These are phyloP conservation scores for Molossus molossus DNA, from an alignment of 2,797 vertebrate species.

Conservation along the genomic window DNA sequence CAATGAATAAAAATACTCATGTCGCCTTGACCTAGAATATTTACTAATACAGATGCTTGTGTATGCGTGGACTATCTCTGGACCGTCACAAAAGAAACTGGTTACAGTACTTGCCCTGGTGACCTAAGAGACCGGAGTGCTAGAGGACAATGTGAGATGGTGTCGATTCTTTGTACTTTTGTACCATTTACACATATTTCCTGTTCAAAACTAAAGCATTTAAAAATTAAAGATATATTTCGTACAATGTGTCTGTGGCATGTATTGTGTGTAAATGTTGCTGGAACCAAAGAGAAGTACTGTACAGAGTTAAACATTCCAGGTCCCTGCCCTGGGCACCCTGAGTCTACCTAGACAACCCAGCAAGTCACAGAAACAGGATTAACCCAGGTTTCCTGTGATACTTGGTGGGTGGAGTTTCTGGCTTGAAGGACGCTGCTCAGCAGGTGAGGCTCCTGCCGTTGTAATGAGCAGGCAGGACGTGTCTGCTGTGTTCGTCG, in stretches of 20 bases:
- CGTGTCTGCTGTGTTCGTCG: neutral
- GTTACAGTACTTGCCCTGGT: neutral
- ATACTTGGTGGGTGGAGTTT: neutral
- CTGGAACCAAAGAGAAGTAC: neutral
- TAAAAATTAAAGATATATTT: neutral
- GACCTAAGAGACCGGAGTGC: neutral
- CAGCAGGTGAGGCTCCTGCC: neutral
- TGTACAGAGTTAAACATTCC: neutral
- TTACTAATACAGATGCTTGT: neutral
- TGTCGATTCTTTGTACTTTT: neutral
- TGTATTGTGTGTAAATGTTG: neutral
- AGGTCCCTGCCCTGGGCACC: neutral
- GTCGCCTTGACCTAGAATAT: neutral
- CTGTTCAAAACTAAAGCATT: constrained; percentile 39
- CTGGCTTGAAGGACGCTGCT: neutral
- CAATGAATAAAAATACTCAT: constrained; percentile 2
- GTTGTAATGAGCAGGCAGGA: neutral
- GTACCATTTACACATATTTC: neutral
- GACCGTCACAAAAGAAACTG: neutral
- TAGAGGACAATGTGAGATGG: neutral
- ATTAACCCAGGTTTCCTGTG: neutral
- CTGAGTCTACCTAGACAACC: neutral
- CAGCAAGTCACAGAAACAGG: neutral
- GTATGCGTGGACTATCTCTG: neutral
- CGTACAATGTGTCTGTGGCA: constrained; percentile 7